Base-by-base conservation (phyloP, 2,797 vertebrate species). In the Pyrocephalus nanus region DNA sequence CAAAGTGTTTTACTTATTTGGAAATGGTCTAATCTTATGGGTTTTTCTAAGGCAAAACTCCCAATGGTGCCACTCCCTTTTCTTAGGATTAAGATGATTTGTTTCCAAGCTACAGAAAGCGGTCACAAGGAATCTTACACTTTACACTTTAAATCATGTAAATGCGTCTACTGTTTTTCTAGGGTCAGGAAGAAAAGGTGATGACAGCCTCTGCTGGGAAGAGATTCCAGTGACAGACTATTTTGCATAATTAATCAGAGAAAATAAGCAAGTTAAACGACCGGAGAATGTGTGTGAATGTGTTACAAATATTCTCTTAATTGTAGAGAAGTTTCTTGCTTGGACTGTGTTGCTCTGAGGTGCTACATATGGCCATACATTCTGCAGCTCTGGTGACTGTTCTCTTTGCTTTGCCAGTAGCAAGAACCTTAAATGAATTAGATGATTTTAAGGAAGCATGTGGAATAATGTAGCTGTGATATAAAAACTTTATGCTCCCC, bases 1-100 rank as follows among this genome's bases (percentile, higher is more conserved):
- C 38, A 79, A 83, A 74, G 53, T 79, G 53, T 48, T 95, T 88
- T 84, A 74, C 86, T 95, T 78, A 71, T 54, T 88, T 92, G 72
- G 80, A 82, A 82, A 51, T 54, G 27, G n/a, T 86, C 74, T 95
- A 65, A 82, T 65, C 70, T 77, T 84, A 38, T 3, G 78, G 9
- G 45, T 85, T 64, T 51, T 94, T 86, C n/a, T 55, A 42, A 58
- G 30, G 51, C 29, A 87, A 55, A 88, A 70, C 48, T 81, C 50
- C 47, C 34, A 47, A 0, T 57, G 45, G 53, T 82, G 54, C 65
- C 82, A 87, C 79, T 92, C 90, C 86, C 80, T 90, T 94, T 94
- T 96, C 87, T 80, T 89, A 66, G 0, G n/a, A 86, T 86, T 75
- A 50, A 70, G 48, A 18, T 29, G 27, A n/a, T 77, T 90, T 86